These are phyloP conservation scores for Oryctolagus cuniculus DNA, from an alignment of 2,113 vertebrate species.

Conservation along the genomic window DNA sequence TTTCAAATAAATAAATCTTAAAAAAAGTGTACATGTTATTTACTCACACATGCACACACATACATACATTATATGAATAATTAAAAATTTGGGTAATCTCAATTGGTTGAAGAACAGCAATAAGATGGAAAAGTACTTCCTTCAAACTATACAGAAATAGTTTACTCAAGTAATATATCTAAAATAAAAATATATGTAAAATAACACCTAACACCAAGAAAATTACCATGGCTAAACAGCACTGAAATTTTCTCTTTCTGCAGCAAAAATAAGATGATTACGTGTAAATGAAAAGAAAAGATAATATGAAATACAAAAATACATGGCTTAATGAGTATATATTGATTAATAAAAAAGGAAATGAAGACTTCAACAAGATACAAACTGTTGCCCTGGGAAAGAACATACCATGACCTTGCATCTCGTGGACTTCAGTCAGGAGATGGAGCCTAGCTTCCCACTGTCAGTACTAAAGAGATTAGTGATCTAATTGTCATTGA, in stretches of 20 bases:
- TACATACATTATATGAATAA: neutral
- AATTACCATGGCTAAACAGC: neutral
- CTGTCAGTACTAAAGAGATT: conserved; percentile 70
- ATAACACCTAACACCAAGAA: neutral
- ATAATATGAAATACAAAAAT: neutral
- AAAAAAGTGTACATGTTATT: neutral
- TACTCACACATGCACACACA: neutral
- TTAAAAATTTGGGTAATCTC: conserved; percentile 6
- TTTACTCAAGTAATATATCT: conserved; percentile 36
- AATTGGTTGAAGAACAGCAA: neutral
- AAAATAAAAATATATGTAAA: conserved; percentile 34
- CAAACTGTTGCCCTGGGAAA: neutral
- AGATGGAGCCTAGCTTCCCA: conserved; percentile 53
- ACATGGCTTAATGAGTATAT: conserved; percentile 43
- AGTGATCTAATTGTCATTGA: conserved; percentile 72
- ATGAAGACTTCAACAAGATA: neutral
- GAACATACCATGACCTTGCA: neutral
- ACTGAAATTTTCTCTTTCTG: neutral
- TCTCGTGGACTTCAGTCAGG: conserved; percentile 23
- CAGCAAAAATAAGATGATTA: conserved; percentile 3
- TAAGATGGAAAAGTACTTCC: neutral
- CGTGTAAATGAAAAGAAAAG: conserved; percentile 5
- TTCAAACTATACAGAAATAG: neutral
- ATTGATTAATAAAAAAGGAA: neutral
- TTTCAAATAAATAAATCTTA: neutral